Base-by-base conservation (phyloP, 2,888 invertebrate species). In the Sarcophaga caerulescens region DNA sequence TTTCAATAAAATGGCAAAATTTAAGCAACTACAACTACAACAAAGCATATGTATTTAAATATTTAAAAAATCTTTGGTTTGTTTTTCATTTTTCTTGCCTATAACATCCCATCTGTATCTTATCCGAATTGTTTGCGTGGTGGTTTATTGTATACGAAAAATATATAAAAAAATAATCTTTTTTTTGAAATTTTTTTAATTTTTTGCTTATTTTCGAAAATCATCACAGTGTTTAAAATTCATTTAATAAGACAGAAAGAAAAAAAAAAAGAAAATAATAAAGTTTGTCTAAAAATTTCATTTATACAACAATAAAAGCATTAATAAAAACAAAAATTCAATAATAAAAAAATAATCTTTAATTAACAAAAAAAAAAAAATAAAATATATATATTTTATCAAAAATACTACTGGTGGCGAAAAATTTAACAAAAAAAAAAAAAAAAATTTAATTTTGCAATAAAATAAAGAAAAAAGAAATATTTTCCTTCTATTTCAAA, bases 391-490 rank as follows among this genome's bases (percentile, higher is more conserved):
- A n/a, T n/a, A n/a, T n/a, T 45, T 12, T 14, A 57, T 12, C 21
- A 75, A 62, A 63, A 44, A 75, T 45, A 10, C 12, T 25, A 62
- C 81, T 68, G 60, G 47, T 68, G 60, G 47, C 74, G 35, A 60
- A 47, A 47, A 21, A 10, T 47, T 66, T 14, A n/a, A n/a, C 47
- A 14, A 10, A 68, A 62, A 35, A 74, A 60, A 74, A 25, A 57
- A 57, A 74, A 70, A 17, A n/a, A 59, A 79, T 68, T 45, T 10
- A 19, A 66, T 66, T 21, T 44, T 71, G 57, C 68, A 66, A 74
- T 45, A 8, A 47, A 47, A 84, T 35, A 52, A 10, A 52, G 69
- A 52, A 19, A 74, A 47, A 8, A 19, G 17, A 84, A 52, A 62
- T 62, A 78, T 47, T 68, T 74, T 68, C 69, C 17, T 23, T 17